phyloP scores from a whole-genome alignment of 2,113 vertebrate species.

The Lepisosteus osseus region DNA sequence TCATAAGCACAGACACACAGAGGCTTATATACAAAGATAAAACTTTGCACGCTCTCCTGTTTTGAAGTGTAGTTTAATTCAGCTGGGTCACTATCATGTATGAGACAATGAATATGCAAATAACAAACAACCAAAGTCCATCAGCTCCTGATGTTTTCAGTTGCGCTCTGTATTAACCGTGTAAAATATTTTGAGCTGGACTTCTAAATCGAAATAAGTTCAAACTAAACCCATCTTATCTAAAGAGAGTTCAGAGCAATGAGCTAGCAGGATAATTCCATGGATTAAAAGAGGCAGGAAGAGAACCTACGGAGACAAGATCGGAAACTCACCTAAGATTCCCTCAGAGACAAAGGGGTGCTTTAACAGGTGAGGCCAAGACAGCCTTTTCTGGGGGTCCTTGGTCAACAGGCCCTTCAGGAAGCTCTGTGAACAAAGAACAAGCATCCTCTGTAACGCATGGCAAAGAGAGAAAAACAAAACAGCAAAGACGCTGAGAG shows the following conservation, averaged over 20 bases:
- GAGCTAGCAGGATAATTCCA: background rate
- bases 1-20: no score
- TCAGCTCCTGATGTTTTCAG: no score
- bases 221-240: background rate
- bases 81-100: no score
- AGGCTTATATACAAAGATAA: no score
- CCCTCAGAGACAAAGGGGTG: constrained; percentile 88
- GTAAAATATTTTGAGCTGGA: no score
- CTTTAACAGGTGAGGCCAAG: constrained; percentile 86
- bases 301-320: background rate
- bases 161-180: no score
- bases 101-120: no score
- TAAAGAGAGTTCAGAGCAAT: background rate
- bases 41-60: no score
- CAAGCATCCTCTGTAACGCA: background rate
- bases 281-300: background rate
- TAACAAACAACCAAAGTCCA: no score
- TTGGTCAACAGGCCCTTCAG: constrained; percentile 90
- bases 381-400: constrained; percentile 80
- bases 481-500: background rate
- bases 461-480: background rate
- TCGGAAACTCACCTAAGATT: constrained; percentile 71
- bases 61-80: no score
- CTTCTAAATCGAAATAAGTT: no score
- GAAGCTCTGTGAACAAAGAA: constrained; percentile 74